Conservation (phyloP, 2,797 vertebrate species). For the Mormyrops boulengeri region DNA sequence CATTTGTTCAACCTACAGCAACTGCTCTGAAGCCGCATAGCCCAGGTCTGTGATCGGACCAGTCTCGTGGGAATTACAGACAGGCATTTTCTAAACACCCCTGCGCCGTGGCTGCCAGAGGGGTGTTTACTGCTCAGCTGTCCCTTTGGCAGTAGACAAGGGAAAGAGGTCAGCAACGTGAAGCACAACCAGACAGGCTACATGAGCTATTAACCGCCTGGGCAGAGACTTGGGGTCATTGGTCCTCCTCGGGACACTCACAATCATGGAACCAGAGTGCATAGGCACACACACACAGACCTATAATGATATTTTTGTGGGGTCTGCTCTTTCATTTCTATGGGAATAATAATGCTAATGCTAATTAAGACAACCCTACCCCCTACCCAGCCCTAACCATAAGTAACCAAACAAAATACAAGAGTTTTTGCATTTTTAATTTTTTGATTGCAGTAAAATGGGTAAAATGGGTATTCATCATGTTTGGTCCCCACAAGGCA, state of each 20-base stretch:
- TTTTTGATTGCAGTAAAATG: not conserved
- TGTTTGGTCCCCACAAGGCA: not conserved
- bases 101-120: not conserved
- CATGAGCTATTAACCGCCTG: not conserved
- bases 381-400: not conserved
- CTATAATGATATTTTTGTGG: too few species aligned
- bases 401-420: too few species aligned
- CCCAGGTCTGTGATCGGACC: conserved; percentile 34
- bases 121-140: not conserved
- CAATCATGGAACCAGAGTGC: not conserved
- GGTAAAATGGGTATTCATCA: not conserved
- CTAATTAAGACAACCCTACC: not conserved
- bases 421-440: not conserved
- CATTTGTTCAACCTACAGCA: conserved; percentile 27
- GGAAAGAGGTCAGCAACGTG: not conserved
- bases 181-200: not conserved
- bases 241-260: not conserved
- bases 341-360: not conserved
- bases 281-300: not conserved
- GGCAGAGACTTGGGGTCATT: not conserved
- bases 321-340: not conserved
- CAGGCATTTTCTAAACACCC: not conserved
- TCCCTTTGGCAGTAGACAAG: not conserved
- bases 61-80: conserved; percentile 13
- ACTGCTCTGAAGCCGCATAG: conserved; percentile 30